These are phyloP conservation scores for Etheostoma perlongum DNA, from an alignment of 2,797 vertebrate species.

Conservation along the genomic window DNA sequence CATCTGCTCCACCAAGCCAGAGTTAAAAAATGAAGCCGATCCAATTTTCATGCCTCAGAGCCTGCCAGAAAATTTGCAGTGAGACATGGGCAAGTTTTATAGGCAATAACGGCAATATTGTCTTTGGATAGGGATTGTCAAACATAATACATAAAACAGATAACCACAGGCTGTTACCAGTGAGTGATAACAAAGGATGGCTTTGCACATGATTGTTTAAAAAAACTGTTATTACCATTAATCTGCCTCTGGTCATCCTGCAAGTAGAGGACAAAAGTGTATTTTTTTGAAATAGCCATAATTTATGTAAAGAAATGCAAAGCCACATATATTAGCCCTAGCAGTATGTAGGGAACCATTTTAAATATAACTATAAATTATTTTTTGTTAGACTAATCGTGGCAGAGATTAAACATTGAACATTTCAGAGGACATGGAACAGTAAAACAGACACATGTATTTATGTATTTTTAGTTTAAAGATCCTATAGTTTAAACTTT, in stretches of 20 bases:
- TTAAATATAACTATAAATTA: not conserved
- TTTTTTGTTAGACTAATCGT: not conserved
- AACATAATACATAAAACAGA: slow-evolving; percentile 43
- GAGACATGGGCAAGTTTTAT: slow-evolving; percentile 55
- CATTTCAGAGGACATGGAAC: not conserved
- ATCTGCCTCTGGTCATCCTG: slow-evolving; percentile 9
- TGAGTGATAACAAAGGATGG: slow-evolving; percentile 43
- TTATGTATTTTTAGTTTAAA: not conserved
- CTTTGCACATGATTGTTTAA: slow-evolving; percentile 20
- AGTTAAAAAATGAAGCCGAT: slow-evolving; percentile 53
- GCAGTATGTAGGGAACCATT: not conserved
- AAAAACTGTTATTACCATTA: slow-evolving; percentile 15
- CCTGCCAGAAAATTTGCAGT: slow-evolving; percentile 42
- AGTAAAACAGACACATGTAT: not conserved
- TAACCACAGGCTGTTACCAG: slow-evolving; percentile 44
- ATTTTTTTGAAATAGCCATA: not conserved
- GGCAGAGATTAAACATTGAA: not conserved
- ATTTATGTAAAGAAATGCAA: slow-evolving; percentile 10
- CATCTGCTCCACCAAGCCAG: slow-evolving; percentile 48
- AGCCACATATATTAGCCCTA: not conserved
- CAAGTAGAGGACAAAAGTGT: slow-evolving; percentile 7
- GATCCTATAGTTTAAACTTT: not conserved
- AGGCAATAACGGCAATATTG: slow-evolving; percentile 59
- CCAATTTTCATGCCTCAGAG: slow-evolving; percentile 51
- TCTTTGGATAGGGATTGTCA: slow-evolving; percentile 52